Percentiles rank a stretch among this genome's conserved stretches.
Evolutionary conservation across 2,888 invertebrate genomes (phyloP).

Genomic region (Hetaerina titia): DNA sequence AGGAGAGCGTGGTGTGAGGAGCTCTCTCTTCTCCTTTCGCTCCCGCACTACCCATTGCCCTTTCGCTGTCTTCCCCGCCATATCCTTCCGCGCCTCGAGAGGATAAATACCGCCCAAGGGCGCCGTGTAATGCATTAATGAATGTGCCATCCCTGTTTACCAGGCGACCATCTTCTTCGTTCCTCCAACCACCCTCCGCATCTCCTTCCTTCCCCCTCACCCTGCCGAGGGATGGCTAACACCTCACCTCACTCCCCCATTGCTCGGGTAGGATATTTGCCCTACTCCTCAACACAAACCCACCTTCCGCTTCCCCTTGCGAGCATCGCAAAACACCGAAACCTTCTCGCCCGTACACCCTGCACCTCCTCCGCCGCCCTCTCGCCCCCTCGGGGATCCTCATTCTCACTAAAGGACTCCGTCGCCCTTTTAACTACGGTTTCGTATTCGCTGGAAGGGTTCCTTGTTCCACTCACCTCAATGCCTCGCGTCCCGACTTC

Average conservation of each 20-base stretch:
- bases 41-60: not conserved
- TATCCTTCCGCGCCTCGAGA: not conserved
- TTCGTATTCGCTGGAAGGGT: not conserved
- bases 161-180: conserved; percentile 56
- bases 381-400: not conserved
- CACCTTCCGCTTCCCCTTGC: not conserved
- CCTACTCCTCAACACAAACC: not conserved
- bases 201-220: not conserved
- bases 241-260: not conserved
- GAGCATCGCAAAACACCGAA: not conserved
- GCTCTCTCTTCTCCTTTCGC: not conserved
- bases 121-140: conserved; percentile 63
- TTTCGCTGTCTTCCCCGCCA: not conserved
- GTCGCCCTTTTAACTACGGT: not conserved
- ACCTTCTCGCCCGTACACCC: not conserved
- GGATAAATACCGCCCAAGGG: conserved; percentile 62
- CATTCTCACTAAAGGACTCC: not conserved
- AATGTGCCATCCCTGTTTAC: conserved; percentile 56
- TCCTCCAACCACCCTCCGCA: not conserved
- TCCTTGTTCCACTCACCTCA: not conserved
- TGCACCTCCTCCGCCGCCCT: not conserved
- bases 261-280: not conserved
- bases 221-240: not conserved
- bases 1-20: not conserved
- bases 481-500: not conserved